Evolutionary conservation across 2,888 invertebrate species (phyloP).

Genomic region (Cotesia congregata): DNA sequence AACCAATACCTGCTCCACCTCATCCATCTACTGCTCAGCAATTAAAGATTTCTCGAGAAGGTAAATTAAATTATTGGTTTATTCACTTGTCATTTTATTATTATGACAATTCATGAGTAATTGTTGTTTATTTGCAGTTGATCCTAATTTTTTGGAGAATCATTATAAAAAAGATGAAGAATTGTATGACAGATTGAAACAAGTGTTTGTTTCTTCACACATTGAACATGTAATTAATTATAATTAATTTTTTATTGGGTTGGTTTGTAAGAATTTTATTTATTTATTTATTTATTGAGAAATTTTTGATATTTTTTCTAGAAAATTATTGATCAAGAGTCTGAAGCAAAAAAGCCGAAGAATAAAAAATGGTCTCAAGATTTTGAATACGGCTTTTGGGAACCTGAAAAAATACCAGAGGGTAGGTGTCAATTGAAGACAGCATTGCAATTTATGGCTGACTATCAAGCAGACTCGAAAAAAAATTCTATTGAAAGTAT

Average conservation of each 20-base stretch:
- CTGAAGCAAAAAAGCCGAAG: background rate
- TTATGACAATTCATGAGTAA: background rate
- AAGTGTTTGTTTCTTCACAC: constrained; percentile 81
- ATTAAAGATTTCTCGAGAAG: constrained; percentile 76
- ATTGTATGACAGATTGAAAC: constrained; percentile 78
- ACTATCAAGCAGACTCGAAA: constrained; percentile 76
- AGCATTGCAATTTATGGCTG: constrained; percentile 77
- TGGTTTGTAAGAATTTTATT: too few relatives aligned
- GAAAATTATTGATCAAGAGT: background rate
- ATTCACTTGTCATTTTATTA: constrained; percentile 5
- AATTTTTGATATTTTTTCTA: too few relatives aligned
- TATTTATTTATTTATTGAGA: too few relatives aligned
- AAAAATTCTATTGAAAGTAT: constrained; percentile 75
- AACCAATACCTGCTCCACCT: constrained; percentile 79
- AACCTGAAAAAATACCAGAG: constrained; percentile 74
- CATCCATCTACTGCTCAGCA: constrained; percentile 76
- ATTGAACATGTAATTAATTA: constrained; percentile 67
- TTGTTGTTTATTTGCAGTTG: constrained; percentile 65
- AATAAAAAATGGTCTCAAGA: constrained; percentile 65
- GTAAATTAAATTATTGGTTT: constrained; percentile 46
- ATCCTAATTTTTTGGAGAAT: constrained; percentile 76
- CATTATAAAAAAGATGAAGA: constrained; percentile 75
- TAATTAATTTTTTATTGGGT: too few relatives aligned
- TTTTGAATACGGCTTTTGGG: constrained; percentile 79
- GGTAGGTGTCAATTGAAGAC: constrained; percentile 79